A percentile compares a stretch with the other conserved stretches of the same genome.
phyloP scores from a whole-genome alignment of 2,113 vertebrate genomes.

The Ceuthmochares aereus region DNA sequence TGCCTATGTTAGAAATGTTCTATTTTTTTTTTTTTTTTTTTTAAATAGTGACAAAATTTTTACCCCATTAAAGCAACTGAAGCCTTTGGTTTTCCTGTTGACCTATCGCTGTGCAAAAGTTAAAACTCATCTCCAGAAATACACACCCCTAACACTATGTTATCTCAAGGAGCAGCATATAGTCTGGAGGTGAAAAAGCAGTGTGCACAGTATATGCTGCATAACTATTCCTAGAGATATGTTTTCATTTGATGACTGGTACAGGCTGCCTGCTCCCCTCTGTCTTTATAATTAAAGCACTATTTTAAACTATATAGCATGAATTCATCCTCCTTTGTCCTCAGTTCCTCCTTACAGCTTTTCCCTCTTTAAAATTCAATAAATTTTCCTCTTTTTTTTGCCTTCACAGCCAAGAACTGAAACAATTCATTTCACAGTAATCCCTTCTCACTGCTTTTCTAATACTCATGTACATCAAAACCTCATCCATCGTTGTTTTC shows the following conservation, averaged over 20 bases:
- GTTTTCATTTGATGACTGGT: background rate
- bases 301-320: background rate
- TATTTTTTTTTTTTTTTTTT: background rate
- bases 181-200: background rate
- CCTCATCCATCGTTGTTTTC: constrained; percentile 73
- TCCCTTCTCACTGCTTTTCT: background rate
- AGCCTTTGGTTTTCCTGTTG: background rate
- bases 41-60: background rate
- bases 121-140: background rate
- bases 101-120: background rate
- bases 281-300: background rate
- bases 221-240: background rate
- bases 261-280: background rate
- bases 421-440: constrained; percentile 30
- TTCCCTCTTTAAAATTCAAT: background rate
- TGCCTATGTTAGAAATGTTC: background rate
- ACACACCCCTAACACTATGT: background rate
- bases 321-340: background rate
- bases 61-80: background rate
- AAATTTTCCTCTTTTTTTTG: background rate
- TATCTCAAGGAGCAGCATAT: background rate
- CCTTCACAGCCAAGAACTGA: background rate
- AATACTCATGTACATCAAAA: constrained; percentile 53
- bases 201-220: fast-evolving
- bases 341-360: background rate